phyloP scores from a whole-genome alignment of 2,888 invertebrate genomes.

The Mantis religiosa region DNA sequence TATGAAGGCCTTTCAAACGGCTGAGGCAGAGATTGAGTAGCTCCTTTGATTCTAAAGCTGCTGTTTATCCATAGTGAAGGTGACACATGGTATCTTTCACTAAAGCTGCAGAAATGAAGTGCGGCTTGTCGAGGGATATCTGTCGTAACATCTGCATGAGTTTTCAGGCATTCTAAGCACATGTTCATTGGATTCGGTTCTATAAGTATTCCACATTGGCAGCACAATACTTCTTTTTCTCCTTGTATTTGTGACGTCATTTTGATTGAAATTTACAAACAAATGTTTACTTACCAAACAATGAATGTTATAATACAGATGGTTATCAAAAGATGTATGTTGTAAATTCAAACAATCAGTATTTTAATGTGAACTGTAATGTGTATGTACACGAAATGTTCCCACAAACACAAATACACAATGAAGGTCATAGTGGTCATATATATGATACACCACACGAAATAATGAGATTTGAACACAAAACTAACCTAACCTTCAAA shows the following conservation, averaged over 20 bases:
- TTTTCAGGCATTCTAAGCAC: conserved; percentile 91
- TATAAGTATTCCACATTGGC: conserved; percentile 88
- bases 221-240: conserved; percentile 60
- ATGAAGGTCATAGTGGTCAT: too few relatives aligned
- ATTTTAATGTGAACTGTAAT: too few relatives aligned
- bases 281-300: too few relatives aligned
- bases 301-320: too few relatives aligned
- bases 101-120: conserved; percentile 85
- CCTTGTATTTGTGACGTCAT: background rate
- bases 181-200: conserved; percentile 95
- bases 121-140: conserved; percentile 92
- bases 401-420: too few relatives aligned
- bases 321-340: too few relatives aligned
- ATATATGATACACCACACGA: too few relatives aligned
- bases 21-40: conserved; percentile 86
- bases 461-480: too few relatives aligned
- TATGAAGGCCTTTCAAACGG: conserved; percentile 81
- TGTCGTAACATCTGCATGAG: conserved; percentile 91
- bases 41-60: conserved; percentile 85
- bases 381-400: too few relatives aligned
- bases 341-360: too few relatives aligned
- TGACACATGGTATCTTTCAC: conserved; percentile 90
- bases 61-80: conserved; percentile 82
- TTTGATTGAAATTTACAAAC: too few relatives aligned
- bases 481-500: too few relatives aligned